Evolutionary conservation across 1,140 invertebrate species (phyloP).

Genomic region (Leptinotarsa undecemlineata): DNA sequence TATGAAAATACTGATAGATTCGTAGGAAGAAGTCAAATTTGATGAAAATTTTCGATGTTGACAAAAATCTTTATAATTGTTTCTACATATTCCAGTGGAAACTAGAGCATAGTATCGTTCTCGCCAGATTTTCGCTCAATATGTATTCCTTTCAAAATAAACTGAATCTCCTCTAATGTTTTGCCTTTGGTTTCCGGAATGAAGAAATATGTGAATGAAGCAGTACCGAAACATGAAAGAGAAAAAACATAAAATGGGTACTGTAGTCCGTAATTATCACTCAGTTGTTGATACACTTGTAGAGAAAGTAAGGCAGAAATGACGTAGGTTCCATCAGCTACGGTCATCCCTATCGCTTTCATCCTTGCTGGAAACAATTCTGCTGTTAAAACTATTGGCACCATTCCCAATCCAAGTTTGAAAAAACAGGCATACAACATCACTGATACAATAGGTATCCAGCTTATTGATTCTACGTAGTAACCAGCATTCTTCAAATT

Average conservation of each 20-base stretch:
- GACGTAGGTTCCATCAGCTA: constrained; percentile 48
- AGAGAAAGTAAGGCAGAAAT: constrained; percentile 67
- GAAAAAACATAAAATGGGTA: constrained; percentile 73
- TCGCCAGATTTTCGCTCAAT: neutral
- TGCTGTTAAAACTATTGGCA: constrained; percentile 73
- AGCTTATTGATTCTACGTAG: constrained; percentile 37
- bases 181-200: constrained; percentile 82
- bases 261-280: constrained; percentile 56
- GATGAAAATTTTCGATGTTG: no score
- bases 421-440: constrained; percentile 50
- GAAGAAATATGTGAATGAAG: constrained; percentile 65
- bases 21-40: no score
- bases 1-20: no score
- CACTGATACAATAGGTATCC: constrained; percentile 49
- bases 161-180: constrained; percentile 72
- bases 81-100: no score
- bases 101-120: no score
- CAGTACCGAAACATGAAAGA: constrained; percentile 62
- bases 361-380: constrained; percentile 70
- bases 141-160: constrained; percentile 45
- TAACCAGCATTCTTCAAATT: constrained; percentile 43
- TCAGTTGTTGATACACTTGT: constrained; percentile 64
- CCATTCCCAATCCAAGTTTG: constrained; percentile 56
- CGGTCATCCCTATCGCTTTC: constrained; percentile 57
- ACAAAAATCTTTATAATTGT: no score